Evolutionary conservation across 2,113 vertebrate species (phyloP), one percentile per base, ranked within the genome.

Genomic region (Myxocyprinus asiaticus): DNA sequence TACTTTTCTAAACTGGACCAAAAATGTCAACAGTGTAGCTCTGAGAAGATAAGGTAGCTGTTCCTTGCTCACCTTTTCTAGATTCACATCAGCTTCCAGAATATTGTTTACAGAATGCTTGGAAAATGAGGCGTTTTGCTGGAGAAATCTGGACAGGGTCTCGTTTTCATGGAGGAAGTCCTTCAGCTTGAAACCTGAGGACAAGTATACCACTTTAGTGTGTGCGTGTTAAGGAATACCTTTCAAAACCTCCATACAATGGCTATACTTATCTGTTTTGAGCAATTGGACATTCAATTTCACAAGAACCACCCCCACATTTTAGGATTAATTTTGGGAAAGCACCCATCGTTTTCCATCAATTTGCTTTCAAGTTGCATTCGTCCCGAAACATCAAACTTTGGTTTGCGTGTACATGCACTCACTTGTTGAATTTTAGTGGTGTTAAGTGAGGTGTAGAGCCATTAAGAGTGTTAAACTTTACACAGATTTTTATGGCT

Each of bases 161-260:
- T 98, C 97, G 2, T 96, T 91, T 85, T 96, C 94, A 78, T 86
- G 83, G 79, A 99, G 92, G 87, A 98, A 98, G 90, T 98, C 93
- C 83, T 90, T 94, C 85, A 99, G 85, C 86, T 92, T 96, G 87
- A 98, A 90, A 74, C 92, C 98, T 99, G 88, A 44, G 80, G 77
- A 82, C 45, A 44, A 67, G 70, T n/a, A 77, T 56, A 63, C 48
- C 33, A 15, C 50, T 78, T 78, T 61, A 78, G n/a, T 22, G 63
- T 42, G 65, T 68, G 59, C 14, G 17, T 76, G 61, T 53, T 64
- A 65, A 76, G 48, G 1, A 66, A 10, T 15, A 14, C 50, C 55
- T 68, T 69, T 74, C 50, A 68, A 58, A 83, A 74, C 50, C 12
- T 0, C 51, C 9, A 15, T 48, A 64, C 51, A 77, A 76, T 58